phyloP scores from a whole-genome alignment of 1,140 invertebrate genomes.

The Caenorhabditis remanei region DNA sequence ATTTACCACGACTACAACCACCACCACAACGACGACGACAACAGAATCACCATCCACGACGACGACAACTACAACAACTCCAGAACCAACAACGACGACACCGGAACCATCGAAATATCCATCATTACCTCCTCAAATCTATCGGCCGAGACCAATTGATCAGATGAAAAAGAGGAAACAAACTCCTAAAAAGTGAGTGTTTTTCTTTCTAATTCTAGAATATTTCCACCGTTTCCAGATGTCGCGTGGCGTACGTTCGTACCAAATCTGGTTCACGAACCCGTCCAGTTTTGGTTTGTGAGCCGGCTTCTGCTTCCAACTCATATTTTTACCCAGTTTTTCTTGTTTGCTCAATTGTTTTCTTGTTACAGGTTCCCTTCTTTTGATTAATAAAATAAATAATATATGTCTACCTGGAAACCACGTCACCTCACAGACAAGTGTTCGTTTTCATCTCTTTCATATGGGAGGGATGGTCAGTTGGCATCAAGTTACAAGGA shows the following conservation, averaged over 20 bases:
- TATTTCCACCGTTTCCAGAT: conserved; percentile 26
- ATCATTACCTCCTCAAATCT: conserved; percentile 22
- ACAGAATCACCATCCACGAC: background rate
- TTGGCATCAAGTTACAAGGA: conserved; percentile 44
- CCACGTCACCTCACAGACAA: conserved; percentile 34
- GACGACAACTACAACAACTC: conserved; percentile 36
- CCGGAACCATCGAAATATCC: conserved; percentile 24
- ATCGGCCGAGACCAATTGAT: conserved; percentile 28
- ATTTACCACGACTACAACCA: conserved; percentile 21
- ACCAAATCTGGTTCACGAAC: conserved; percentile 51
- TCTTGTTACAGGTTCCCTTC: conserved; percentile 35
- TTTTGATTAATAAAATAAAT: background rate
- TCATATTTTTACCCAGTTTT: background rate
- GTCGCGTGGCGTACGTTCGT: conserved; percentile 35
- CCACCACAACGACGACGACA: conserved; percentile 13
- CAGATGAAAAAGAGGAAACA: conserved; percentile 50
- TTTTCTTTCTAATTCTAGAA: background rate
- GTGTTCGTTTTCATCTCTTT: background rate
- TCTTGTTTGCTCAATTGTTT: conserved; percentile 42
- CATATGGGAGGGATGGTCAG: background rate
- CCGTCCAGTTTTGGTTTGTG: conserved; percentile 39
- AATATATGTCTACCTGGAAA: background rate
- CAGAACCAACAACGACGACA: conserved; percentile 14
- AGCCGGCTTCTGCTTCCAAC: background rate
- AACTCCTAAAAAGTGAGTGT: conserved; percentile 22